phyloP scores from a whole-genome alignment of 1,140 invertebrate species.

The Heliconius himera region DNA sequence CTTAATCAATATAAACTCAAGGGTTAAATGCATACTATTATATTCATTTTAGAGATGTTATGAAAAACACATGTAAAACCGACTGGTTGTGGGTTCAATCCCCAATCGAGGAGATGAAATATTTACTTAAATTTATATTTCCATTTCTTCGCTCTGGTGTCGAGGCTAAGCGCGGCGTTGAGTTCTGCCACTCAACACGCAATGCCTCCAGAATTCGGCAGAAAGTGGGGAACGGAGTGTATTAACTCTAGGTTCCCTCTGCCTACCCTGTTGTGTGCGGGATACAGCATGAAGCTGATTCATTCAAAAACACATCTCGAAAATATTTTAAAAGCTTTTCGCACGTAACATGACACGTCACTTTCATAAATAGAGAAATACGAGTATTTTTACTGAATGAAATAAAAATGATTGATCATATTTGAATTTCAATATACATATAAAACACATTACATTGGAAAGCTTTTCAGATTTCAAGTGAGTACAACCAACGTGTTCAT shows the following conservation, averaged over 20 bases:
- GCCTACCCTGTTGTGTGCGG: too few relatives aligned
- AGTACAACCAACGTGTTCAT: background rate
- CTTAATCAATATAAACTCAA: background rate
- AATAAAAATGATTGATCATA: background rate
- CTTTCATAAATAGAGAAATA: background rate
- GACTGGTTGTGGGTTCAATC: too few relatives aligned
- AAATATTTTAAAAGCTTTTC: background rate
- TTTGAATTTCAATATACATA: background rate
- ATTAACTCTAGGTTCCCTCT: too few relatives aligned
- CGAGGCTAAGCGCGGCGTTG: too few relatives aligned
- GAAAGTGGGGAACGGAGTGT: too few relatives aligned
- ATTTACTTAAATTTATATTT: too few relatives aligned
- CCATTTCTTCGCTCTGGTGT: too few relatives aligned
- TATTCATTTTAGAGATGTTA: too few relatives aligned
- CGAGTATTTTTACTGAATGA: background rate
- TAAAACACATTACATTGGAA: background rate
- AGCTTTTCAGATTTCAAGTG: constrained; percentile 1
- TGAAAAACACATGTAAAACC: background rate
- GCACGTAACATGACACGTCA: background rate
- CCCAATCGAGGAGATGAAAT: too few relatives aligned
- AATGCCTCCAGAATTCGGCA: too few relatives aligned
- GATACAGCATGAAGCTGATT: too few relatives aligned
- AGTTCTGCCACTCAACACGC: too few relatives aligned
- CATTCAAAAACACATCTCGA: background rate
- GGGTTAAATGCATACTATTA: background rate